Base-by-base conservation (phyloP, 2,888 invertebrate genomes). In the Drosophila fulvimacula region DNA sequence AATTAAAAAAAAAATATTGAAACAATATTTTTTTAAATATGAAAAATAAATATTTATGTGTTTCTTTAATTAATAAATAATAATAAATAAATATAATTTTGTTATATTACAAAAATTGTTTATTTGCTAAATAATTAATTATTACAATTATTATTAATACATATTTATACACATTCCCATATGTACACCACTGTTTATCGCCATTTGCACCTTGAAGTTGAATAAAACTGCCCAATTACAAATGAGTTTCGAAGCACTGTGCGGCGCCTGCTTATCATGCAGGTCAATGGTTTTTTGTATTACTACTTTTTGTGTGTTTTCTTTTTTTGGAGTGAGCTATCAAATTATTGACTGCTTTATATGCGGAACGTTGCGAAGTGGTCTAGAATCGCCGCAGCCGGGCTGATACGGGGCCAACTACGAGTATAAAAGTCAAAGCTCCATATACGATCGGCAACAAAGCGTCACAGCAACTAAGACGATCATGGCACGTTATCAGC, bases 221-320 rank as follows among this genome's bases (percentile, higher is more conserved):
- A 15, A 9, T 5, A 4, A 34, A 51, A 51, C 13, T 49, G 11
- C 0, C 10, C n/a, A 48, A 66, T 19, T 15, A 48, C 30, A 51
- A 62, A 30, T 57, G 21, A 44, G 34, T 36, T 67, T 61, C 10
- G 53, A 51, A 46, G 51, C 70, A 74, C 86, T 73, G 76, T 79
- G 85, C 79, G 70, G 59, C 71, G 80, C 74, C 88, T 88, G 82
- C 56, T 85, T 83, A 78, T 74, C 85, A 87, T 82, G 88, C 82
- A 69, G 79, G 81, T 75, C 81, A 72, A 78, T 78, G 66, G 65
- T 61, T 66, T 67, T 44, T 46, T 11, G 21, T 21, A 34, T 34
- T 34, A 15, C 34, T 34, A 7, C 7, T 27, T 11, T 21, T 19
- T 11, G 19, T 19, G 5, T 17, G 19, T 19, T 49, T 42, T 59